Percentiles rank a stretch among this genome's conserved stretches.
Conservation (phyloP, 2,888 invertebrate genomes). For the Entomobrya multifasciata region DNA sequence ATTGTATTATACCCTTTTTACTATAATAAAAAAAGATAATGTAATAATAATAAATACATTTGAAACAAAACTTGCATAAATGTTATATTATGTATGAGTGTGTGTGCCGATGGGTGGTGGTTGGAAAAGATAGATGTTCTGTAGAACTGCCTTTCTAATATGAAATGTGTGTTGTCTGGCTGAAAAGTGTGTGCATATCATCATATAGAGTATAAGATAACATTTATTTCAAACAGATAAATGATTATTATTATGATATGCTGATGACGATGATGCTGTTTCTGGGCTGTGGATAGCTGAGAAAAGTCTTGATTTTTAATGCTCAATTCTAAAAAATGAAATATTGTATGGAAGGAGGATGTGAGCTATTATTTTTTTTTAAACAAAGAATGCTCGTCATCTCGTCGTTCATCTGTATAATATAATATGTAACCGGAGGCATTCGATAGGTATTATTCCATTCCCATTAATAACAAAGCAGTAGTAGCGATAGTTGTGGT, state of each 20-base stretch:
- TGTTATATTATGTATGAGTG: background rate
- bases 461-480: constrained; percentile 44
- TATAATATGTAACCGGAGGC: constrained; percentile 50
- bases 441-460: constrained; percentile 43
- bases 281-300: background rate
- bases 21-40: constrained; percentile 39
- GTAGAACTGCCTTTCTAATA: constrained; percentile 28
- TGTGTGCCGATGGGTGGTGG: constrained; percentile 57
- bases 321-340: constrained; percentile 72
- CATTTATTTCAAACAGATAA: constrained; percentile 54
- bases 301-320: constrained; percentile 71
- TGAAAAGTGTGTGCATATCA: background rate
- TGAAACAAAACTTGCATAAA: constrained; percentile 13
- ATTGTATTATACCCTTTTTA: constrained; percentile 13
- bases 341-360: constrained; percentile 68
- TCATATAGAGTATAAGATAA: constrained; percentile 20
- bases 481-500: constrained; percentile 6
- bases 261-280: background rate
- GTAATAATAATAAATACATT: constrained; percentile 42
- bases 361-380: constrained; percentile 65
- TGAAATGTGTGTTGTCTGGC: background rate
- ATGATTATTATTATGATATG: constrained; percentile 51
- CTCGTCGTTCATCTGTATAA: constrained; percentile 41
- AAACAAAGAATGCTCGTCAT: constrained; percentile 56
- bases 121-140: constrained; percentile 50